These are phyloP conservation scores for Atlantisia rogersi DNA, from an alignment of 2,113 vertebrate genomes.

Conservation along the genomic window DNA sequence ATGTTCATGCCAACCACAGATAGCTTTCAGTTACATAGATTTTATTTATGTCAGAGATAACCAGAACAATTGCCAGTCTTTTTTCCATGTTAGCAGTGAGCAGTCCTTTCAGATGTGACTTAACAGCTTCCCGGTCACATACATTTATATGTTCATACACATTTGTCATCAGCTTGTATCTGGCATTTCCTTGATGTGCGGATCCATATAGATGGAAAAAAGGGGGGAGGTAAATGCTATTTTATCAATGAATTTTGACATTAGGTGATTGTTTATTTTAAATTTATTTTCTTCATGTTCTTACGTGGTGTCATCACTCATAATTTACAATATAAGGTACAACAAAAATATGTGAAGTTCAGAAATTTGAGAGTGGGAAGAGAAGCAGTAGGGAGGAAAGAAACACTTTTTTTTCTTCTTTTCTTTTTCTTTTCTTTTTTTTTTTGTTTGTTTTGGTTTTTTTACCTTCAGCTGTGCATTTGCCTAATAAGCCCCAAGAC, in stretches of 20 bases:
- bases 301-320: background rate
- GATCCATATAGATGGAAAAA: background rate
- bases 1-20: background rate
- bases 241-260: background rate
- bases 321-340: background rate
- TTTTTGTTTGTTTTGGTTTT: background rate
- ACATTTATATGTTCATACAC: background rate
- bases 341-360: background rate
- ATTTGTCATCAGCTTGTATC: background rate
- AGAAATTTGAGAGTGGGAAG: background rate
- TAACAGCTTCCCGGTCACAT: background rate
- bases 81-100: background rate
- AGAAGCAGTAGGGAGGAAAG: background rate
- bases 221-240: background rate
- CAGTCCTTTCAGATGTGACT: background rate
- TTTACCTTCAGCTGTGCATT: background rate
- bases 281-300: background rate
- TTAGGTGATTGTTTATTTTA: background rate
- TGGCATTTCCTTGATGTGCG: background rate
- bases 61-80: background rate
- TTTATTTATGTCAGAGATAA: background rate
- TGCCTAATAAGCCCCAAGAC: background rate
- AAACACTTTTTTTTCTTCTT: background rate
- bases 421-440: no score
- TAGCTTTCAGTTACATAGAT: background rate